Base-by-base conservation (phyloP, 2,113 vertebrate genomes). In the Colossoma macropomum region DNA sequence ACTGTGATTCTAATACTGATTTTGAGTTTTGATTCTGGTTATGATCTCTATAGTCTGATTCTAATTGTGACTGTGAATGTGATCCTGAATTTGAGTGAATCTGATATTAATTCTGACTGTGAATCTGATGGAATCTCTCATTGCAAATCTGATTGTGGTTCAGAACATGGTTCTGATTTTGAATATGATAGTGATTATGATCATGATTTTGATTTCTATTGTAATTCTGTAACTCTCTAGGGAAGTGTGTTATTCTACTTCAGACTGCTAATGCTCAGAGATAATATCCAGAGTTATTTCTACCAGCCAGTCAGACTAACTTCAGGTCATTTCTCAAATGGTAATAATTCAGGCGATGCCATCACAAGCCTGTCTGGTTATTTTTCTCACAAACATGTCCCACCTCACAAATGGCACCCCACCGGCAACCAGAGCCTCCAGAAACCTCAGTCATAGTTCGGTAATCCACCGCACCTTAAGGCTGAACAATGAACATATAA, bases 221-320 rank as follows among this genome's bases (percentile, higher is more conserved):
- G 54, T 56, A 25, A n/a, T 25, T 60, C 23, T 60, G 3, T 23
- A 59, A 54, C 52, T 21, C 3, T 21, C 10, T 38, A 7, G 9
- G 19, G 4, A 0, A 59, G 56, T n/a, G 8, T 59, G 2, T 62
- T 2, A 4, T 4, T 60, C 7, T 59, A 11, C 56, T 27, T 27
- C 4, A 10, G 23, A 13, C 3, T 11, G 10, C 23, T 62, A 13
- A 10, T 62, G 59, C 59, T 62, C 23, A 23, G 59, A n/a, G 59
- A 27, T 56, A 52, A 52, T 15, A 52, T 52, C 50, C 28, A 81
- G 69, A 79, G n/a, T n/a, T 50, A 65, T 60, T 65, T 73, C 59
- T 68, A 23, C n/a, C 45, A 66, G 56, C n/a, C 48, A 45, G 79
- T 86, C 15, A 60, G 32, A 62, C 73, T 72, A 38, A 63, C 50